Conservation (phyloP, 2,888 invertebrate genomes). For the Panzeria rudis region DNA sequence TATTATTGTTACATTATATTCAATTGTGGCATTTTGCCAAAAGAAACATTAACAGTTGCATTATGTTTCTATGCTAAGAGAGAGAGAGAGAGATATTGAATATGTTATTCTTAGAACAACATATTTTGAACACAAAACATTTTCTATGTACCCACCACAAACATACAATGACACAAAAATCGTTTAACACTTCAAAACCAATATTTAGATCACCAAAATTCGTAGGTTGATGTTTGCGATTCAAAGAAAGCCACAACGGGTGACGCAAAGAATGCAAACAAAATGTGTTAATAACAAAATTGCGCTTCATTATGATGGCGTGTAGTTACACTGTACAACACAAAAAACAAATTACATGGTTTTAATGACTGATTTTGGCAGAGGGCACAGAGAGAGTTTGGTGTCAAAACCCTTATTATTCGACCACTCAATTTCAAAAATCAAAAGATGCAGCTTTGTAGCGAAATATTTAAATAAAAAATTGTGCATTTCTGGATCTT, state of each 20-base stretch:
- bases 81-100: neutral
- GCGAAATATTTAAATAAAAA: no score
- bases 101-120: neutral
- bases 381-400: no score
- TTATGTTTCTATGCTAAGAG: slow-evolving; percentile 17
- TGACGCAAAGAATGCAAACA: no score
- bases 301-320: no score
- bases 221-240: neutral
- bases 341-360: no score
- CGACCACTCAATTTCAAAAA: no score
- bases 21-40: slow-evolving; percentile 65
- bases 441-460: no score
- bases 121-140: neutral
- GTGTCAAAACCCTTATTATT: no score
- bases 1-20: slow-evolving; percentile 53
- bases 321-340: no score
- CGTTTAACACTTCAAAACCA: neutral
- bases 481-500: no score
- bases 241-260: neutral
- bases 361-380: no score
- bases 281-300: no score
- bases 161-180: neutral
- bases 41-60: slow-evolving; percentile 59
- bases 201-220: neutral
- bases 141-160: neutral